A percentile compares a stretch with the other conserved stretches of the same genome.
Evolutionary conservation across 2,888 invertebrate genomes (phyloP).

Genomic region (Harpalus rubripes): DNA sequence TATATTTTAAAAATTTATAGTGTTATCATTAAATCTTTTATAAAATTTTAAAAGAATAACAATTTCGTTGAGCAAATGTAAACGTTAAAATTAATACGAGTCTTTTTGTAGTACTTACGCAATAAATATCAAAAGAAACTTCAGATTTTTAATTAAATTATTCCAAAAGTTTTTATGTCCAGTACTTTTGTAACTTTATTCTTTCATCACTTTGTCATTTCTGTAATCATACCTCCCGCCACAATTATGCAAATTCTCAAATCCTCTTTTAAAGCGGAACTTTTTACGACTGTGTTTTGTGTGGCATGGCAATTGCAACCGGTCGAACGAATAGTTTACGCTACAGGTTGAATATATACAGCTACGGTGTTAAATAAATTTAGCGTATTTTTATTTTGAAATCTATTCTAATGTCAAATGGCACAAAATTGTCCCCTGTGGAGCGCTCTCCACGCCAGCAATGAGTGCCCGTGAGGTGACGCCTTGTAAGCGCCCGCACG

Average conservation of each 20-base stretch:
- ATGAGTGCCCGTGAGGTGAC: no score
- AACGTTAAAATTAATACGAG: background rate
- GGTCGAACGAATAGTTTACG: background rate
- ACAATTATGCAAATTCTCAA: constrained; percentile 44
- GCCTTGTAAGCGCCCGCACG: no score
- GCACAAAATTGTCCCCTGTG: no score
- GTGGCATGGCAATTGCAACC: background rate
- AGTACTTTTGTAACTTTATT: constrained; percentile 44
- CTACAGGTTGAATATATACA: background rate
- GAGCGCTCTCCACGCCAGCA: no score
- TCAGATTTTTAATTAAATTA: constrained; percentile 33
- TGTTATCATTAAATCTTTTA: background rate
- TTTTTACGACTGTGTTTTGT: constrained; percentile 20
- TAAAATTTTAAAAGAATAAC: background rate
- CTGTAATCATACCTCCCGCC: constrained; percentile 17
- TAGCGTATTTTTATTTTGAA: background rate
- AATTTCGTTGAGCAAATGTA: background rate
- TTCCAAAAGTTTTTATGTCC: constrained; percentile 28
- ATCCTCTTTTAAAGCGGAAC: constrained; percentile 24
- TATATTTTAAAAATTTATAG: background rate
- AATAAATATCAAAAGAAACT: constrained; percentile 25
- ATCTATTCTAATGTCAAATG: no score
- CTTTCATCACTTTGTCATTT: constrained; percentile 46
- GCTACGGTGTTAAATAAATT: background rate
- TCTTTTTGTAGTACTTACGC: constrained; percentile 13